These are phyloP conservation scores for Upupa epops DNA, from an alignment of 2,113 vertebrate genomes.

Conservation along the genomic window DNA sequence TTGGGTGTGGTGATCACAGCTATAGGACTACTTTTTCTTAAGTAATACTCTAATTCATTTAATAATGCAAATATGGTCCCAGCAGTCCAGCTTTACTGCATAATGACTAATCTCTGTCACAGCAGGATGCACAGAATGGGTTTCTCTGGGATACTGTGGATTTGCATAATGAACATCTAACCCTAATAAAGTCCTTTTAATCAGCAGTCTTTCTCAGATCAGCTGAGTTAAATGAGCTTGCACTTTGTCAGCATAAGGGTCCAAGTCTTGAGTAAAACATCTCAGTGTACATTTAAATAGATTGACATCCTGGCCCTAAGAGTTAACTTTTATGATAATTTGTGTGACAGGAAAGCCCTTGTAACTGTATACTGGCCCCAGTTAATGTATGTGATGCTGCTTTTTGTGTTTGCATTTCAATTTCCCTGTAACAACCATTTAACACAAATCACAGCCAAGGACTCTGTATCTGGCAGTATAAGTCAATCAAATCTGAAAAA, in stretches of 20 bases:
- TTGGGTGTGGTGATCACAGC: neutral
- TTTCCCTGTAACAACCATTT: neutral
- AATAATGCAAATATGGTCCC: conserved; percentile 57
- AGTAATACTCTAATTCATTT: conserved; percentile 51
- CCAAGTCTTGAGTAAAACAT: neutral
- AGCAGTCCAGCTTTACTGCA: conserved; percentile 43
- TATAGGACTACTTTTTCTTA: neutral
- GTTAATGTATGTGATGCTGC: neutral
- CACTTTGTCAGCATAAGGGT: neutral
- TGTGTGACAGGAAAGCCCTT: neutral
- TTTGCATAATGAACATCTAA: conserved; percentile 49
- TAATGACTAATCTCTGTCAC: conserved; percentile 58
- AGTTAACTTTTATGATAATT: neutral
- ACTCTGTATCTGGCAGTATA: neutral
- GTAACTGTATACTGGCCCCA: neutral
- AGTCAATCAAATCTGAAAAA: neutral
- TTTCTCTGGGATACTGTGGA: conserved; percentile 32
- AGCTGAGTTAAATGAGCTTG: conserved; percentile 29
- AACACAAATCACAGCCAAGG: neutral
- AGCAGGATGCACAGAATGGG: conserved; percentile 20
- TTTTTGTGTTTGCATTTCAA: neutral
- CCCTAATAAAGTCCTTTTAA: conserved; percentile 33
- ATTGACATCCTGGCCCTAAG: neutral
- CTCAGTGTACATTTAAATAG: neutral
- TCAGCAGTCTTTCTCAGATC: conserved; percentile 5